Evolutionary conservation across 1,140 invertebrate species (phyloP).

Genomic region (Drosophila rhopaloa): DNA sequence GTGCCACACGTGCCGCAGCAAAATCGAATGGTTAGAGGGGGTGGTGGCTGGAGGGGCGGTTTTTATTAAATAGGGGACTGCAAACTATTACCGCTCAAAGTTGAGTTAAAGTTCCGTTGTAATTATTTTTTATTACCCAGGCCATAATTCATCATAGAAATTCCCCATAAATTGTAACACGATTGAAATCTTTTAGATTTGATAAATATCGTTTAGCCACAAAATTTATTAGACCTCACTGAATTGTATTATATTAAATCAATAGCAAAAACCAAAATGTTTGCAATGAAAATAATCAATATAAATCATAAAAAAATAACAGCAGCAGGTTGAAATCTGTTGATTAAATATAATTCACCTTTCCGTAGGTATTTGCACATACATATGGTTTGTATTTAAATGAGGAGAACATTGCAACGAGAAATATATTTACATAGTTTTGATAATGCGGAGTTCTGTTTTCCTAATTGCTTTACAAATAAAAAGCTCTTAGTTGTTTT

Average conservation of each 20-base stretch:
- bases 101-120: conserved; percentile 33
- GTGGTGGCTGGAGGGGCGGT: not conserved
- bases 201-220: no score
- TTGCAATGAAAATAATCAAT: no score
- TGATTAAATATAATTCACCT: no score
- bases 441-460: no score
- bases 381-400: no score
- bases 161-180: not conserved
- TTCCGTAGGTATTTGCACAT: no score
- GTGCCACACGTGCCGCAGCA: conserved; percentile 58
- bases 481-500: not conserved
- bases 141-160: not conserved
- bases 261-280: no score
- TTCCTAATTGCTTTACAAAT: not conserved
- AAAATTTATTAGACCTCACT: not conserved
- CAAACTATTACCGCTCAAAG: conserved; percentile 24
- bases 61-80: conserved; percentile 12
- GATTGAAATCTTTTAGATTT: not conserved
- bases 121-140: conserved; percentile 31
- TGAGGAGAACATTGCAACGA: not conserved
- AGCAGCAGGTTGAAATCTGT: no score
- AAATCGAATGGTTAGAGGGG: conserved; percentile 4
- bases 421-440: not conserved
- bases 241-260: not conserved
- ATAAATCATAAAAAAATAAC: no score